Base-by-base conservation (phyloP, 1,140 invertebrate genomes). In the Trichonephila inaurata region DNA sequence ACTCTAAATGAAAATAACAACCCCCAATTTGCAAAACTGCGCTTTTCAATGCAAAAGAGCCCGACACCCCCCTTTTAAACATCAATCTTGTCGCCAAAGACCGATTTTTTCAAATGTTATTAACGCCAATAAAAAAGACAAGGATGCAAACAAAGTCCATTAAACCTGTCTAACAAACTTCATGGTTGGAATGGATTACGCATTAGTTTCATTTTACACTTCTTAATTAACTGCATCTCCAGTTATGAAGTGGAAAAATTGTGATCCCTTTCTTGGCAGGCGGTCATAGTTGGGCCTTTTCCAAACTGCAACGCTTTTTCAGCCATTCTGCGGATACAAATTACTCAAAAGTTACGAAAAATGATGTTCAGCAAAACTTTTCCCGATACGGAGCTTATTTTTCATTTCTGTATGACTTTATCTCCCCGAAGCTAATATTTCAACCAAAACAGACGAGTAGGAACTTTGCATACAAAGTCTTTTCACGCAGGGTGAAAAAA, bases 281-380 rank as follows among this genome's bases (percentile, higher is more conserved):
- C 33, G 33, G 69, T n/a, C 81, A 3, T 24, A 21, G 81, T 51
- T 44, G 51, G 33, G 81, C n/a, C 16, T n/a, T n/a, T 51, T 83
- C 33, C 81, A 83, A 83, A 51, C 14, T 44, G 40, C 19, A 21
- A 28, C 69, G n/a, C 24, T 72, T 72, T 72, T 72, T 14, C 69
- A 33, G 1, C 24, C 24, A 12, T 72, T 28, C 69, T 28, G 69
- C n/a, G 69, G 69, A 72, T 72, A 72, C 24, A 72, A 72, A 72
- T 72, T 24, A 72, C 81, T 21, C 40, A 83, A 83, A 83, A 83
- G 81, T 83, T 58, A 83, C 81, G 81, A 83, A 83, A 83, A 83
- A 83, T 83, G 81, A 83, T 83, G 81, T 83, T 58, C 81, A 44
- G 40, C 81, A 83, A 83, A 83, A 83, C 81, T 83, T 83, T 83